These are phyloP conservation scores for Drosophila lacicola DNA, from an alignment of 2,888 invertebrate genomes.

Conservation along the genomic window DNA sequence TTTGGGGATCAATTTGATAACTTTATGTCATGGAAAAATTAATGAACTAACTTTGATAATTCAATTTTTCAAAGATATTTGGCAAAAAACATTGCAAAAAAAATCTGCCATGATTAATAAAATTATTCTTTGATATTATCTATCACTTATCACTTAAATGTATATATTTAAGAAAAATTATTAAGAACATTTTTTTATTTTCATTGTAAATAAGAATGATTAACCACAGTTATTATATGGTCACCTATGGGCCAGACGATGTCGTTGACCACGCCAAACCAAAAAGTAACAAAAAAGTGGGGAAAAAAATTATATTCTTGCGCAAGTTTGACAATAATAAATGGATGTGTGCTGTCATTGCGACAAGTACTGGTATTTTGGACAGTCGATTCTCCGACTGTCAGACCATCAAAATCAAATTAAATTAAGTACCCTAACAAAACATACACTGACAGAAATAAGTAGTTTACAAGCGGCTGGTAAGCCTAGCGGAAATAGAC, in stretches of 20 bases:
- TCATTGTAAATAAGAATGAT: too few species aligned
- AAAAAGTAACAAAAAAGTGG: background rate
- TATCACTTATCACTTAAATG: background rate
- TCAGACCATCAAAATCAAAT: constrained; percentile 45
- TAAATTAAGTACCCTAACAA: constrained; percentile 45
- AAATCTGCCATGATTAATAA: too few species aligned
- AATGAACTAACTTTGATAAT: too few species aligned
- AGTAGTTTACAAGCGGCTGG: constrained; percentile 24
- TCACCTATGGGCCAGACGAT: constrained; percentile 1
- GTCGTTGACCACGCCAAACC: constrained; percentile 43
- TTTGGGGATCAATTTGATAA: too few species aligned
- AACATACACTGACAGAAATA: constrained; percentile 9
- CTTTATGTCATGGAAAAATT: too few species aligned
- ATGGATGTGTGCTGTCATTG: constrained; percentile 61
- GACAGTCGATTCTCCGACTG: constrained; percentile 15
- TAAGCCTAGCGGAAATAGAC: constrained; percentile 71
- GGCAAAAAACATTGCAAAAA: too few species aligned
- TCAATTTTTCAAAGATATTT: too few species aligned
- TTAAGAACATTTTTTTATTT: background rate
- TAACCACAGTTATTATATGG: constrained; percentile 29
- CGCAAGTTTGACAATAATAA: constrained; percentile 67
- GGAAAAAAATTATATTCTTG: constrained; percentile 53
- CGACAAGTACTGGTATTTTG: constrained; percentile 21
- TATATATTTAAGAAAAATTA: background rate
- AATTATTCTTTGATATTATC: too few species aligned